These are phyloP conservation scores for Medauroidea extradentata DNA, from an alignment of 1,140 invertebrate species.

Conservation along the genomic window DNA sequence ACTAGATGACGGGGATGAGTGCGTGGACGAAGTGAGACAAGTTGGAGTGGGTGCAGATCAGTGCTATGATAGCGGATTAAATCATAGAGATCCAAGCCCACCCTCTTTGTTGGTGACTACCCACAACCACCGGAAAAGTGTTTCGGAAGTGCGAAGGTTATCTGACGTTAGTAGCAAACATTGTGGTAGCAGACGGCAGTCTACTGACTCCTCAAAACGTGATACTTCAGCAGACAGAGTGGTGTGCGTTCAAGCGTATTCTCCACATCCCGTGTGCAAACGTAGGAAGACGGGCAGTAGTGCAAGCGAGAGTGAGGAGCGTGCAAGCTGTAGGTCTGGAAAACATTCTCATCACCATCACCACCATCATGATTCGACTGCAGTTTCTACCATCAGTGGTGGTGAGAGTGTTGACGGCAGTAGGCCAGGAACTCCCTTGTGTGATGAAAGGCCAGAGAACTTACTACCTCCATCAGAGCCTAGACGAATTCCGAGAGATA, in stretches of 20 bases:
- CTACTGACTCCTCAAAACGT: not conserved
- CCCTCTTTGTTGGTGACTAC: constrained; percentile 4
- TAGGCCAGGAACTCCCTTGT: constrained; percentile 74
- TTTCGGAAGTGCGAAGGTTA: constrained; percentile 9
- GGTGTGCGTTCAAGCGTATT: constrained; percentile 25
- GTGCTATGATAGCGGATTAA: not conserved
- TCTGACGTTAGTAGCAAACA: constrained; percentile 12
- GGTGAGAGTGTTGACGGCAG: constrained; percentile 52
- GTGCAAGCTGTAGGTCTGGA: not conserved
- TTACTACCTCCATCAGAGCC: constrained; percentile 61
- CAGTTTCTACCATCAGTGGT: constrained; percentile 28
- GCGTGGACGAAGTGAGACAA: not conserved
- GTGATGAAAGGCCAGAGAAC: constrained; percentile 76
- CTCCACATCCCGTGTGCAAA: constrained; percentile 38
- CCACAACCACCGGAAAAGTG: constrained; percentile 17
- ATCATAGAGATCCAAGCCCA: not conserved
- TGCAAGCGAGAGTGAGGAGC: constrained; percentile 37
- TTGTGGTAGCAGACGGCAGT: constrained; percentile 2
- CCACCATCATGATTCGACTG: constrained; percentile 28
- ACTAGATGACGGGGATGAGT: constrained; percentile 39
- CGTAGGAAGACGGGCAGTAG: constrained; percentile 41
- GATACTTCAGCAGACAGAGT: constrained; percentile 19
- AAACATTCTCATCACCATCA: constrained; percentile 32
- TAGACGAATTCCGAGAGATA: constrained; percentile 55
- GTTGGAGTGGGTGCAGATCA: not conserved